Evolutionary conservation across 2,888 invertebrate species (phyloP).

Genomic region (Epinotia bilunana): DNA sequence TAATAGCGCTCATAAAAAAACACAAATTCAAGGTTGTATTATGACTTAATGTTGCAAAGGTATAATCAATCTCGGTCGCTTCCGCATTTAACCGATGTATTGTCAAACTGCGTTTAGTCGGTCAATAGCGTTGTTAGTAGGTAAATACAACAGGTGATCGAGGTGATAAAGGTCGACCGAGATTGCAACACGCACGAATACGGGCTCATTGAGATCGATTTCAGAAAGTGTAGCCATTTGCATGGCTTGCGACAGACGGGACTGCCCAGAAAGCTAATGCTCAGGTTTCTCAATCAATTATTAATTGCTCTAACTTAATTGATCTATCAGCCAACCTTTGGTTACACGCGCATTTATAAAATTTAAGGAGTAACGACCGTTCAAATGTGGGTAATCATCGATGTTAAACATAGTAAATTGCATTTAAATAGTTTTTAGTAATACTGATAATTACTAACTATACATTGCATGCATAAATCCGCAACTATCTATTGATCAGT

Average conservation of each 20-base stretch:
- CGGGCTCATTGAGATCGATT: constrained; percentile 48
- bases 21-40: constrained; percentile 20
- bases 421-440: neutral
- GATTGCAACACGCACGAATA: constrained; percentile 48
- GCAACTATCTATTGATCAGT: neutral
- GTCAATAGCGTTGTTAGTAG: constrained; percentile 18
- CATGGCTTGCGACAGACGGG: constrained; percentile 49
- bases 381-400: constrained; percentile 19
- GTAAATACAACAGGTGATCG: constrained; percentile 31
- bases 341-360: constrained; percentile 10
- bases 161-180: constrained; percentile 43
- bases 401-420: constrained; percentile 4
- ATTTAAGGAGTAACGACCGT: constrained; percentile 26
- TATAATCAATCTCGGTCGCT: constrained; percentile 16
- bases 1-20: constrained; percentile 2
- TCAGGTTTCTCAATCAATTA: constrained; percentile 36
- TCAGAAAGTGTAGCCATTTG: constrained; percentile 52
- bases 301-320: constrained; percentile 35
- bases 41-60: constrained; percentile 23
- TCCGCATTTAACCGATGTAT: constrained; percentile 7
- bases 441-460: neutral
- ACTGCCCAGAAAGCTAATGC: constrained; percentile 30
- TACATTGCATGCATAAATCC: neutral
- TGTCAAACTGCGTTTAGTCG: constrained; percentile 20
- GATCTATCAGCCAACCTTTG: constrained; percentile 26